phyloP scores from a whole-genome alignment of 2,797 vertebrate species.

The Poliocrania exsul region DNA sequence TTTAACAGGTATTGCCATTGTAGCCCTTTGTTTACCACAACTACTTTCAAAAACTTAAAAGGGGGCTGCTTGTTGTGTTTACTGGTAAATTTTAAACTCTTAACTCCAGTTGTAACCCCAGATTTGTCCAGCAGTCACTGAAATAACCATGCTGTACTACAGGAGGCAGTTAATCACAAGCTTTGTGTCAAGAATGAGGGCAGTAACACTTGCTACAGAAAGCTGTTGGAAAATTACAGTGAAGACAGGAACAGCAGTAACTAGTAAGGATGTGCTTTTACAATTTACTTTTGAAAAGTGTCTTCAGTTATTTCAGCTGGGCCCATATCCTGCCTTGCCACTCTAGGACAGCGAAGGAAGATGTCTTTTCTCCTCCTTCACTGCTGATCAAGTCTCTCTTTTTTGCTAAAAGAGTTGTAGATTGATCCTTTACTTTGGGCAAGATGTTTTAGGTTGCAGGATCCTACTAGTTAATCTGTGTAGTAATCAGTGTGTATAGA shows the following conservation, averaged over 20 bases:
- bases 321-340: fast-evolving
- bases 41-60: background rate
- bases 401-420: background rate
- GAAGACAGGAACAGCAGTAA: background rate
- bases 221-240: background rate
- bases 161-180: background rate
- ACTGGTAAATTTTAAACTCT: background rate
- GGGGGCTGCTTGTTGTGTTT: background rate
- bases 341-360: background rate
- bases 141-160: background rate
- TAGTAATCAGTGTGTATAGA: background rate
- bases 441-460: background rate
- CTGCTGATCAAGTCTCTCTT: background rate
- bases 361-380: background rate
- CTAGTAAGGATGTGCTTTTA: background rate
- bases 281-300: background rate
- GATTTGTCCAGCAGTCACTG: background rate
- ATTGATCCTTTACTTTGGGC: too few relatives aligned
- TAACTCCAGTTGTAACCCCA: background rate
- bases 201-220: background rate
- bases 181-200: background rate
- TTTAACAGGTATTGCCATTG: background rate
- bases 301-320: background rate
- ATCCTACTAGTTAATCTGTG: background rate
- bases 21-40: background rate